Evolutionary conservation across 2,888 invertebrate genomes (phyloP).

Genomic region (Tachina fera): DNA sequence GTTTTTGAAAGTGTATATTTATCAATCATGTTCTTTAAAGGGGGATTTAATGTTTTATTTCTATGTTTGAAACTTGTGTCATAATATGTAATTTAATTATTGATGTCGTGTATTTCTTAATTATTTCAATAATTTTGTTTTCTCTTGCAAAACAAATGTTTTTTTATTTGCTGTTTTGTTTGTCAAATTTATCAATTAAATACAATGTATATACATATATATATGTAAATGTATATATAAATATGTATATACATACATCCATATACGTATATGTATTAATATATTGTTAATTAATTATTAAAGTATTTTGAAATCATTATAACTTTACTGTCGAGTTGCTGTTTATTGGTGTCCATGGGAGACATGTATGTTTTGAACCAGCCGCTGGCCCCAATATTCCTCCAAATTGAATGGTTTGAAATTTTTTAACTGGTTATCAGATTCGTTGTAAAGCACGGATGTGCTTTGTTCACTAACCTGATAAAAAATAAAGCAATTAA

Average conservation of each 20-base stretch:
- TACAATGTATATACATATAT: slow-evolving; percentile 4
- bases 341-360: slow-evolving; percentile 78
- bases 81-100: slow-evolving; percentile 58
- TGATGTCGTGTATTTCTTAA: slow-evolving; percentile 55
- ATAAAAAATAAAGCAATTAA: slow-evolving; percentile 3
- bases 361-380: slow-evolving; percentile 86
- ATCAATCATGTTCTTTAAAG: slow-evolving; percentile 51
- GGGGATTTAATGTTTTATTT: slow-evolving; percentile 48
- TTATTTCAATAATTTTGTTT: slow-evolving; percentile 45
- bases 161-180: slow-evolving; percentile 43
- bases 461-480: slow-evolving; percentile 85
- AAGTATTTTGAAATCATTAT: slow-evolving; percentile 60
- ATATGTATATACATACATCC: neutral
- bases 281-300: slow-evolving; percentile 51
- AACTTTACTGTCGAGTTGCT: slow-evolving; percentile 31
- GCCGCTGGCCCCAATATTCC: slow-evolving; percentile 89
- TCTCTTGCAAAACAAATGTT: slow-evolving; percentile 45
- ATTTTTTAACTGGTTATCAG: slow-evolving; percentile 86
- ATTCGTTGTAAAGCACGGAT: slow-evolving; percentile 80
- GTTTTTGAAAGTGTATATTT: slow-evolving; percentile 44
- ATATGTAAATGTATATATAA: neutral
- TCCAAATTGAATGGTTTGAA: slow-evolving; percentile 91
- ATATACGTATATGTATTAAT: neutral
- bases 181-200: slow-evolving; percentile 55
- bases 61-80: slow-evolving; percentile 52